Conservation (phyloP, 1,140 invertebrate species). For the Pogonus chalceus region DNA sequence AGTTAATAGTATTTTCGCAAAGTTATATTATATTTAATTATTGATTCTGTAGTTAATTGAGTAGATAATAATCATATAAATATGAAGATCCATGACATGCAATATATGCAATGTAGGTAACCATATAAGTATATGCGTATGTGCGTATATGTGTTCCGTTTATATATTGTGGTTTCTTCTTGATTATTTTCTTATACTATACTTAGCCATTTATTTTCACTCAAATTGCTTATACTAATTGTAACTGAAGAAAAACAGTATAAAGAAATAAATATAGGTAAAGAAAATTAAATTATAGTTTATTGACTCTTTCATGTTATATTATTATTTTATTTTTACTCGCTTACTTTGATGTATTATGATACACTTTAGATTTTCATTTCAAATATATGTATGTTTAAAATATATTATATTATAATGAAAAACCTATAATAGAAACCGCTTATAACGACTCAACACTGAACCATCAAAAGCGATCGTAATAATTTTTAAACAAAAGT, state of each 20-base stretch:
- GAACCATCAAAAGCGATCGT: too few species aligned
- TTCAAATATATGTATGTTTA: too few species aligned
- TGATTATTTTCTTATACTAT: not conserved
- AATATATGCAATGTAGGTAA: not conserved
- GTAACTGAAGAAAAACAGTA: not conserved
- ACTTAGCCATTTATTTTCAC: not conserved
- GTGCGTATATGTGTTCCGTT: not conserved
- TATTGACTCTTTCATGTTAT: too few species aligned
- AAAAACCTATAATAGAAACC: too few species aligned
- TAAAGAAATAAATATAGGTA: not conserved
- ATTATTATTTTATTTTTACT: too few species aligned
- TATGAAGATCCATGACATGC: not conserved
- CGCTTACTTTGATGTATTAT: too few species aligned
- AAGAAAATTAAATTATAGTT: too few species aligned
- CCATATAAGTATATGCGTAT: not conserved
- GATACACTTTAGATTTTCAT: too few species aligned
- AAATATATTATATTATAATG: too few species aligned
- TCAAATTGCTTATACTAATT: not conserved
- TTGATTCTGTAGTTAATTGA: not conserved
- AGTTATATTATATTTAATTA: constrained; percentile 4
- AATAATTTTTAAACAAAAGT: too few species aligned
- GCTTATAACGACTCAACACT: too few species aligned
- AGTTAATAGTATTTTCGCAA: too few species aligned
- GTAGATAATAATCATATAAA: constrained; percentile 2
- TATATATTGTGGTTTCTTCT: not conserved